Conservation (phyloP, 2,113 vertebrate species). For the Callipepla squamata region DNA sequence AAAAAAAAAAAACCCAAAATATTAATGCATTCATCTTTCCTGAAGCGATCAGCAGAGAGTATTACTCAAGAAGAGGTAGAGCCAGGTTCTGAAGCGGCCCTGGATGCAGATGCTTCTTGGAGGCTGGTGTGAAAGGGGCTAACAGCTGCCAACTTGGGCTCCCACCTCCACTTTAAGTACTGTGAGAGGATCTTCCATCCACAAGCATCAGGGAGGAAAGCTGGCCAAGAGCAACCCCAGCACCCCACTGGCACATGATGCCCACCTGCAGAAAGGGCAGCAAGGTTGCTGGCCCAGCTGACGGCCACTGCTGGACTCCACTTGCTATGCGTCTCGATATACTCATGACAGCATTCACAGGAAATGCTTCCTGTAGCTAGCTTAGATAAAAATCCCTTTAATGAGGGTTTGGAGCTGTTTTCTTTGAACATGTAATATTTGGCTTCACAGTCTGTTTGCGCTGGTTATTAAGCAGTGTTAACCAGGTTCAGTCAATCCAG, state of each 20-base stretch:
- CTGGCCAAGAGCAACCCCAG: background rate
- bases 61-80: background rate
- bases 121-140: background rate
- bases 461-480: background rate
- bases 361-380: background rate
- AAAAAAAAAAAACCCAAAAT: background rate
- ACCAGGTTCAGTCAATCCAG: background rate
- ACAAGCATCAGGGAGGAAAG: background rate
- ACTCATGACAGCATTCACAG: background rate
- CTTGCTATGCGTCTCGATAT: background rate
- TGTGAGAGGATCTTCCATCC: background rate
- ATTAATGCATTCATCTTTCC: background rate
- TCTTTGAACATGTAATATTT: background rate
- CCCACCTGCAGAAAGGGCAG: background rate
- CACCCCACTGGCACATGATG: fast-evolving
- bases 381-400: background rate
- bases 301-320: background rate
- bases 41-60: background rate
- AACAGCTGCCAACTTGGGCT: background rate
- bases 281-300: background rate
- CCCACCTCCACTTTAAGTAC: fast-evolving
- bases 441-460: background rate
- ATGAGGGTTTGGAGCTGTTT: background rate
- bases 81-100: background rate
- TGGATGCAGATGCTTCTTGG: background rate